These are phyloP conservation scores for Cardiocondyla obscurior DNA, from an alignment of 1,140 invertebrate species.

Conservation along the genomic window DNA sequence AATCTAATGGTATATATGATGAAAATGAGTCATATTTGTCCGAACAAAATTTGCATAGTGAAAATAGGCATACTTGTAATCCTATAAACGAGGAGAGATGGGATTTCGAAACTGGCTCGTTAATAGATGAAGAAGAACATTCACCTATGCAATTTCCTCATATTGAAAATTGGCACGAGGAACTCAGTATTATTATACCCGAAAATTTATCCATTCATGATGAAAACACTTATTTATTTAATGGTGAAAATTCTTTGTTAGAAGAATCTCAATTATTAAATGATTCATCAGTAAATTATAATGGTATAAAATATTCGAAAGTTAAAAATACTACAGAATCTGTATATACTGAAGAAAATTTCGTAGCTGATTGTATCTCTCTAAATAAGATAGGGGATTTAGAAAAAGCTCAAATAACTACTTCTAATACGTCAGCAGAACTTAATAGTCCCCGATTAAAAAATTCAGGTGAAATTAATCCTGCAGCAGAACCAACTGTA, in stretches of 20 bases:
- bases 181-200: constrained; percentile 55
- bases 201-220: constrained; percentile 13
- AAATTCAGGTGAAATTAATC: neutral
- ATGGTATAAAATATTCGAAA: neutral
- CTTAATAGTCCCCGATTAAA: neutral
- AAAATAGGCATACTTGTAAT: constrained; percentile 64
- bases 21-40: neutral
- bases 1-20: neutral
- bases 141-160: neutral
- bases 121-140: neutral
- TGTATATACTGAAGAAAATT: neutral
- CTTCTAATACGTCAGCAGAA: neutral
- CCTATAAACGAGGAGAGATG: neutral
- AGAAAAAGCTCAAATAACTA: neutral
- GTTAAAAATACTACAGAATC: neutral
- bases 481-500: neutral
- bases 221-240: constrained; percentile 51
- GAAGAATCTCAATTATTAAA: neutral
- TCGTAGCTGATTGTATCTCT: neutral
- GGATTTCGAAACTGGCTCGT: neutral
- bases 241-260: constrained; percentile 24
- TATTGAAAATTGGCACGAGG: constrained; percentile 70
- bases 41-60: neutral
- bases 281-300: neutral
- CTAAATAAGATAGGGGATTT: neutral